phyloP scores from a whole-genome alignment of 1,140 invertebrate genomes.

The Lerema accius region DNA sequence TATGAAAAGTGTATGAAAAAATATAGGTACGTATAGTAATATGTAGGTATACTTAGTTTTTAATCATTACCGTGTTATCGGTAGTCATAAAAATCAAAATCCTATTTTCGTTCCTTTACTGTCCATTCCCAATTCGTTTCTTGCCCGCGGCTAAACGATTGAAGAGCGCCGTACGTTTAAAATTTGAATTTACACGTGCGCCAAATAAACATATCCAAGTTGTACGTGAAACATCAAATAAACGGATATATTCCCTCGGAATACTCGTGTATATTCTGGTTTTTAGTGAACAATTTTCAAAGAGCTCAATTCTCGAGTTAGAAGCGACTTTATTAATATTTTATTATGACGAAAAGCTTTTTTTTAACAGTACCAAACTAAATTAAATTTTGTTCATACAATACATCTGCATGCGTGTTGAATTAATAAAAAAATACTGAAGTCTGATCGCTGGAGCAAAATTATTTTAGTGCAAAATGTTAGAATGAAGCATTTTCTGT shows the following conservation, averaged over 20 bases:
- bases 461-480: not conserved
- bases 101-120: no score
- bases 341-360: no score
- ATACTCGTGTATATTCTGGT: not conserved
- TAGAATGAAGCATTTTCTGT: conserved; percentile 2
- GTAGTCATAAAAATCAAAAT: no score
- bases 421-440: not conserved
- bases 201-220: not conserved
- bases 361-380: no score
- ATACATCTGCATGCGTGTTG: not conserved
- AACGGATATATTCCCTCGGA: not conserved
- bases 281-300: not conserved
- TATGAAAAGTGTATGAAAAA: no score
- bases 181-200: not conserved
- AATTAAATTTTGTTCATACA: no score
- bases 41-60: no score
- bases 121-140: not conserved
- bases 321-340: not conserved
- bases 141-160: not conserved
- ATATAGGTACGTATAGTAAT: no score
- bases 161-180: not conserved
- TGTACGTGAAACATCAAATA: not conserved
- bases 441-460: no score
- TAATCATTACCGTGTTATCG: no score
- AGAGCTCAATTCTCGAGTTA: not conserved